phyloP scores from a whole-genome alignment of 2,797 vertebrate species.

The Podargus strigoides region DNA sequence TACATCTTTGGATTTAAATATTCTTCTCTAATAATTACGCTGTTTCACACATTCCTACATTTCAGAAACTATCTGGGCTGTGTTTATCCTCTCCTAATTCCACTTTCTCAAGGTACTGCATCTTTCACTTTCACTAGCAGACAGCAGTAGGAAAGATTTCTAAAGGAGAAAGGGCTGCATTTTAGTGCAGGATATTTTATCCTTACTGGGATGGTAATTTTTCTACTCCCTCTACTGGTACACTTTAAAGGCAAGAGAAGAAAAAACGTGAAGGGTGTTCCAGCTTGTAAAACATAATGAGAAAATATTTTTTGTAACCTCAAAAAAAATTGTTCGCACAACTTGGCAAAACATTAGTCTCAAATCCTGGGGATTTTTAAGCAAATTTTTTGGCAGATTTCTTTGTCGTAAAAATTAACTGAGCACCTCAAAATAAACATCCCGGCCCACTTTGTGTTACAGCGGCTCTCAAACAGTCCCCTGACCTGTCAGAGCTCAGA shows the following conservation, averaged over 20 bases:
- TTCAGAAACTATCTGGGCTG: background rate
- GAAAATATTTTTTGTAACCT: background rate
- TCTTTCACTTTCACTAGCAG: background rate
- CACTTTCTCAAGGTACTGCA: background rate
- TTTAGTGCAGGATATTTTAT: background rate
- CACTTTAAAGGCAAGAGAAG: background rate
- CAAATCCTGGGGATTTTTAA: background rate
- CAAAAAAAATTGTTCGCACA: background rate
- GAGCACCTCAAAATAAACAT: background rate
- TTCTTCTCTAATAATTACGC: background rate
- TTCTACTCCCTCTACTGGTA: constrained; percentile 36
- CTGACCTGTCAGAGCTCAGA: background rate
- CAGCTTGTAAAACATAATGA: background rate
- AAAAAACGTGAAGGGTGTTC: background rate
- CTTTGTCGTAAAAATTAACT: background rate
- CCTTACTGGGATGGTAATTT: background rate
- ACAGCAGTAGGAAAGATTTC: background rate
- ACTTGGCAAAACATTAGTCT: background rate
- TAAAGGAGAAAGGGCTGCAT: background rate
- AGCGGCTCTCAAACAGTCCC: background rate
- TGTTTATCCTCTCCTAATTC: background rate
- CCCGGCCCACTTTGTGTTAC: background rate
- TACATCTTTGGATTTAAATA: background rate
- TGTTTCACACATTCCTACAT: background rate
- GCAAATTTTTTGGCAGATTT: background rate